Base-by-base conservation (phyloP, 1,140 invertebrate genomes). In the Lepidurus couesii region DNA sequence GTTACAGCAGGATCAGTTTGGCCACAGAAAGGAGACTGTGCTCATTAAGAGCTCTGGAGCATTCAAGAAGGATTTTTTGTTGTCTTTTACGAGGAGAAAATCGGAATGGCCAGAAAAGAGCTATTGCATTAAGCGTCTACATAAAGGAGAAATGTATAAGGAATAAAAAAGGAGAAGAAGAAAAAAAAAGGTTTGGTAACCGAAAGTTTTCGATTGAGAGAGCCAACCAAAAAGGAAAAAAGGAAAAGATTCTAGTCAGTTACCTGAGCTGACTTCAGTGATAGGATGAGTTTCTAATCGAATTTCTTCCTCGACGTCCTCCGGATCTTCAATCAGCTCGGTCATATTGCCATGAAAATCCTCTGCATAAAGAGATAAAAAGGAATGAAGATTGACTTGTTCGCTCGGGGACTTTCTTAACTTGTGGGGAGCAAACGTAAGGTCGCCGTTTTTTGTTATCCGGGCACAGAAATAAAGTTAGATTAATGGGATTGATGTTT, bases 381-480 rank as follows among this genome's bases (percentile, higher is more conserved):
- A 65, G 21, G 8, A 16, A 65, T n/a, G 53, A 16, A n/a, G 53
- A 65, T 65, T 65, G 53, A 65, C 53, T 65, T 65, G 53, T 21
- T 65, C 53, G 53, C 53, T 65, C 53, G n/a, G 21, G 53, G 53
- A 13, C 53, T 65, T 65, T 65, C 13, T 21, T 1, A 65, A 16
- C 16, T 65, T 65, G 16, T 65, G 8, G 4, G n/a, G 53, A 47
- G 26, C 34, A 3, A 79, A 81, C 11, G 81, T 84, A 77, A 83
- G 82, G 80, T 85, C 85, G 21, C 16, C 6, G n/a, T 7, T 65
- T 65, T 65, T 65, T 65, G 16, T 65, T 21, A 34, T 34, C 34
- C 34, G 34, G 3, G 53, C 53, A 65, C 6, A 16, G 16, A 65
- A 65, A 21, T 65, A 21, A 65, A 65, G 21, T 13, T n/a, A 65